A percentile compares a stretch with the other conserved stretches of the same genome.
These are phyloP conservation scores for Elgaria multicarinata DNA, from an alignment of 2,113 vertebrate genomes.

Conservation along the genomic window DNA sequence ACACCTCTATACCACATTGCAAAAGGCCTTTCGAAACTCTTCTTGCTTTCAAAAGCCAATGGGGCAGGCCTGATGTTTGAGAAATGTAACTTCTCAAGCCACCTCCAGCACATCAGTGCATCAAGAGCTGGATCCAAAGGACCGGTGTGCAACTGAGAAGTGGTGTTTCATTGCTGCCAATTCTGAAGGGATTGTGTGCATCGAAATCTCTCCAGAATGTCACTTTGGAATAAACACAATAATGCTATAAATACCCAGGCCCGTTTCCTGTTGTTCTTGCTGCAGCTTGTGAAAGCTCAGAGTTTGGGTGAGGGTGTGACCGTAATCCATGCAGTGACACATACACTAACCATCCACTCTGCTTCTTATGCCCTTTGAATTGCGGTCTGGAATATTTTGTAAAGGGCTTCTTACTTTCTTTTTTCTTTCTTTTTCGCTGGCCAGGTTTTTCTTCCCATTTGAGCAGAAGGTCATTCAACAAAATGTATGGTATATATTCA, in stretches of 20 bases:
- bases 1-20: background rate
- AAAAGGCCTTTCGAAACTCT: background rate
- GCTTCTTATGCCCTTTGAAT: slow-evolving; percentile 27
- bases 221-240: slow-evolving; percentile 78
- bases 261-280: slow-evolving; percentile 81
- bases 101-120: too few relatives aligned
- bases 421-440: background rate
- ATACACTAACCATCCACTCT: slow-evolving; percentile 45
- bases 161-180: background rate
- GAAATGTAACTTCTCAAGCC: too few relatives aligned
- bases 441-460: background rate
- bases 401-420: background rate
- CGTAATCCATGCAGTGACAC: slow-evolving; percentile 60
- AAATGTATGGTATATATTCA: background rate
- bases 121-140: too few relatives aligned
- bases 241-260: slow-evolving; percentile 75
- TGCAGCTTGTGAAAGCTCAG: slow-evolving; percentile 67
- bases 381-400: background rate
- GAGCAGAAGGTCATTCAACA: background rate
- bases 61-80: background rate
- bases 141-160: background rate
- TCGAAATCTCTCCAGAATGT: slow-evolving; percentile 75
- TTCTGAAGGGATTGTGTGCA: slow-evolving; percentile 23
- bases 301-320: slow-evolving; percentile 75
- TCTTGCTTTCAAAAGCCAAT: background rate